Percentiles rank a stretch among this genome's conserved stretches.
These are phyloP conservation scores for Ophioninae sp. DNA, from an alignment of 2,888 invertebrate species.

Conservation along the genomic window DNA sequence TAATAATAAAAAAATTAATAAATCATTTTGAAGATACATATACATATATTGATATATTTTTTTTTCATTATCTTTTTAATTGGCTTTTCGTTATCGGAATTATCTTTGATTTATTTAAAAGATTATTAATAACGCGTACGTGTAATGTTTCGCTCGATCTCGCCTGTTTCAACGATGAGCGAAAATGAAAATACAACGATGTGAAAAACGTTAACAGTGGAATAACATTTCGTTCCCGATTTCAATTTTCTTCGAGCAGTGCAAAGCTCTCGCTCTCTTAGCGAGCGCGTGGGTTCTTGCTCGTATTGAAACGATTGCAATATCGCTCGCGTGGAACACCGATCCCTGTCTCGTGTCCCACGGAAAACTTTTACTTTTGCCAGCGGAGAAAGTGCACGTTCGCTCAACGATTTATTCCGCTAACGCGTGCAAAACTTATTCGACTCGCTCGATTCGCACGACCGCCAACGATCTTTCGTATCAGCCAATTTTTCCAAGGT, in stretches of 20 bases:
- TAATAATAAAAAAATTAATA: not conserved
- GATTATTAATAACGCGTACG: not conserved
- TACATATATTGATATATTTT: too few relatives aligned
- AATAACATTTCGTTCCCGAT: not conserved
- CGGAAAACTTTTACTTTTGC: constrained; percentile 77
- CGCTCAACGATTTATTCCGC: constrained; percentile 64
- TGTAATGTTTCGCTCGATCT: not conserved
- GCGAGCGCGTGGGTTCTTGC: constrained; percentile 1
- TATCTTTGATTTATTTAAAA: not conserved
- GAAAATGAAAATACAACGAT: not conserved
- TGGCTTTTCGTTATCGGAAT: not conserved
- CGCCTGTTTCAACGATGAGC: not conserved
- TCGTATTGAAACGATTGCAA: constrained; percentile 18
- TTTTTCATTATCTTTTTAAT: too few relatives aligned
- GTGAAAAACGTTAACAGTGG: not conserved
- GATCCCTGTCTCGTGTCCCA: constrained; percentile 24
- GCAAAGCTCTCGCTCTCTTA: not conserved
- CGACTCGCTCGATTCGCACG: constrained; percentile 14
- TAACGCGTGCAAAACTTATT: constrained; percentile 50
- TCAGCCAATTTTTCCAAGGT: not conserved
- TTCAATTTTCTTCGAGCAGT: not conserved
- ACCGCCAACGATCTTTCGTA: not conserved
- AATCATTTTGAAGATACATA: not conserved
- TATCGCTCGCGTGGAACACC: constrained; percentile 25
- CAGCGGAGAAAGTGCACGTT: constrained; percentile 74